phyloP scores from a whole-genome alignment of 2,113 vertebrate species.

The Vidua chalybeata region DNA sequence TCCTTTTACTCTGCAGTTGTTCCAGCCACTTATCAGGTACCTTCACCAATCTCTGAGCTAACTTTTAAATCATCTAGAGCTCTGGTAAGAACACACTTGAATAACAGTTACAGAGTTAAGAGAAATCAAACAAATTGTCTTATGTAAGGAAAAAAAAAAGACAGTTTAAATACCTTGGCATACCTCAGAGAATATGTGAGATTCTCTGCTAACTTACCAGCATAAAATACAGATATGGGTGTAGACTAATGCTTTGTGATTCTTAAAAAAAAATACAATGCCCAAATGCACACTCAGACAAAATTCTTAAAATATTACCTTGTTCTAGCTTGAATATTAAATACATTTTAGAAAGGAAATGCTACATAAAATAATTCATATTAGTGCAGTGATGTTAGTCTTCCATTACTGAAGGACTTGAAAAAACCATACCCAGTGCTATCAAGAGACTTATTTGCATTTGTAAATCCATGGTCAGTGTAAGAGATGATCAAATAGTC shows the following conservation, averaged over 20 bases:
- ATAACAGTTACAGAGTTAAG: background rate
- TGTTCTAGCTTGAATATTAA: slow-evolving; percentile 3
- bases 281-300: background rate
- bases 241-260: background rate
- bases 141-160: background rate
- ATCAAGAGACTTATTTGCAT: background rate
- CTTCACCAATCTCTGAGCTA: background rate
- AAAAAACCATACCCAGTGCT: accelerated
- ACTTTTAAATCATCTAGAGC: background rate
- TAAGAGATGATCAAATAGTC: background rate
- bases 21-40: background rate
- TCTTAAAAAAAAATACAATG: background rate
- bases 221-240: background rate
- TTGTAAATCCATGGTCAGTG: background rate
- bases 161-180: background rate
- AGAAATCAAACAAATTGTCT: background rate
- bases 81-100: background rate
- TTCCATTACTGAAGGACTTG: background rate
- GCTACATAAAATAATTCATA: background rate
- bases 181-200: background rate
- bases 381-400: background rate
- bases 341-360: background rate
- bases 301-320: slow-evolving; percentile 14
- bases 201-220: background rate
- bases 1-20: background rate